Percentiles rank a stretch among this genome's conserved stretches.
phyloP scores from a whole-genome alignment of 1,140 invertebrate species.

The Diploscapter pachys region DNA sequence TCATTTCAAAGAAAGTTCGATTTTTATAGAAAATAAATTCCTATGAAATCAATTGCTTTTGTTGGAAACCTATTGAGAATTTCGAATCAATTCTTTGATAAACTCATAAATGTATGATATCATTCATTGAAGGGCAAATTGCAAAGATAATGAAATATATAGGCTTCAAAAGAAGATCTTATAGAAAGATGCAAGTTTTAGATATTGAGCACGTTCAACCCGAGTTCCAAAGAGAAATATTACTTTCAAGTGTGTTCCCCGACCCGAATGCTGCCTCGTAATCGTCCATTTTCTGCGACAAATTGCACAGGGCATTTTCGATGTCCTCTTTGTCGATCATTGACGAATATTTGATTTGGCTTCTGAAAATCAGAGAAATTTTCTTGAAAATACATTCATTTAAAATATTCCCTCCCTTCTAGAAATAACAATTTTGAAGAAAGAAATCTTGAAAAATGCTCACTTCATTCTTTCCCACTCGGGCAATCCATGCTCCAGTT shows the following conservation, averaged over 20 bases:
- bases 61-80: no score
- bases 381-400: neutral
- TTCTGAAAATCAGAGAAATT: neutral
- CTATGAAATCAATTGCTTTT: no score
- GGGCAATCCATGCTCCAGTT: neutral
- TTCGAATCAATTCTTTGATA: no score
- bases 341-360: conserved; percentile 19
- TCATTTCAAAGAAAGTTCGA: neutral
- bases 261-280: conserved; percentile 18
- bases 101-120: no score
- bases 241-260: conserved; percentile 15
- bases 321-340: conserved; percentile 23
- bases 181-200: neutral
- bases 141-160: neutral
- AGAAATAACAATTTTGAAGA: neutral
- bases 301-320: conserved; percentile 10
- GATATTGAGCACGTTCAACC: neutral
- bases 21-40: no score
- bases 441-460: neutral
- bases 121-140: no score
- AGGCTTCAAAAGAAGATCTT: neutral
- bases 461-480: conserved; percentile 21
- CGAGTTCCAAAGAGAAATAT: neutral
- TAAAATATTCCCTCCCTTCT: no score
- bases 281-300: conserved; percentile 4